Percentiles rank a stretch among this genome's conserved stretches.
Conservation (phyloP, 1,140 invertebrate species). For the Sinella curviseta region DNA sequence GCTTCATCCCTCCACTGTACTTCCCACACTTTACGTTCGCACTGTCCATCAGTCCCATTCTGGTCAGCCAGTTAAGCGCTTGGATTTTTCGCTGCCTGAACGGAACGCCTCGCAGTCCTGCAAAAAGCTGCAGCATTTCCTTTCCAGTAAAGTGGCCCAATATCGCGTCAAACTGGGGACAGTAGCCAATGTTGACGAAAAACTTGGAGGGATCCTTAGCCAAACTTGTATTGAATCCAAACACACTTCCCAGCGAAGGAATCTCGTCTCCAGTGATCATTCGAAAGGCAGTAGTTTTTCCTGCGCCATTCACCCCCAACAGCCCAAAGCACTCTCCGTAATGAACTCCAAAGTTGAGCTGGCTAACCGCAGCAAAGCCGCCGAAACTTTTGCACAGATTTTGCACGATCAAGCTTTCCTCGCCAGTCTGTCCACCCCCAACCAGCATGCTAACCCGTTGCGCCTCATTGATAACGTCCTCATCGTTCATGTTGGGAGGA, state of each 20-base stretch:
- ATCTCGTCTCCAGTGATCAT: conserved; percentile 60
- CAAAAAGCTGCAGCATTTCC: conserved; percentile 63
- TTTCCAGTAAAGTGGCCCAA: conserved; percentile 61
- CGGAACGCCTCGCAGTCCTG: conserved; percentile 58
- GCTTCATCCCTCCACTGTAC: conserved; percentile 47
- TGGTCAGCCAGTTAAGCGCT: conserved; percentile 48
- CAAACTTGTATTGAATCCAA: conserved; percentile 55
- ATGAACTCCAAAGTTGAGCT: conserved; percentile 46
- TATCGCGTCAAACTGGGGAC: conserved; percentile 63
- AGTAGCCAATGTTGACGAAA: conserved; percentile 56
- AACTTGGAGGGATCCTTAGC: conserved; percentile 56
- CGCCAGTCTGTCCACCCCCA: neutral
- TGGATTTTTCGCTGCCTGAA: conserved; percentile 54
- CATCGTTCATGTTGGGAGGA: neutral
- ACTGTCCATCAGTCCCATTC: conserved; percentile 34
- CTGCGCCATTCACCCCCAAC: conserved; percentile 55
- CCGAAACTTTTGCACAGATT: conserved; percentile 43
- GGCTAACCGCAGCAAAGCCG: conserved; percentile 43
- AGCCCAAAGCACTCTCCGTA: conserved; percentile 50
- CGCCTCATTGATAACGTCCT: neutral
- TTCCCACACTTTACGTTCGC: conserved; percentile 34
- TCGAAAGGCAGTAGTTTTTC: conserved; percentile 68
- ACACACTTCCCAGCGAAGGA: conserved; percentile 59
- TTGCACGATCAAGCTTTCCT: neutral
- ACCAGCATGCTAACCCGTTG: neutral